Percentiles rank a stretch among this genome's conserved stretches.
These are phyloP conservation scores for Stigmatopora nigra DNA, from an alignment of 2,113 vertebrate genomes.

Conservation along the genomic window DNA sequence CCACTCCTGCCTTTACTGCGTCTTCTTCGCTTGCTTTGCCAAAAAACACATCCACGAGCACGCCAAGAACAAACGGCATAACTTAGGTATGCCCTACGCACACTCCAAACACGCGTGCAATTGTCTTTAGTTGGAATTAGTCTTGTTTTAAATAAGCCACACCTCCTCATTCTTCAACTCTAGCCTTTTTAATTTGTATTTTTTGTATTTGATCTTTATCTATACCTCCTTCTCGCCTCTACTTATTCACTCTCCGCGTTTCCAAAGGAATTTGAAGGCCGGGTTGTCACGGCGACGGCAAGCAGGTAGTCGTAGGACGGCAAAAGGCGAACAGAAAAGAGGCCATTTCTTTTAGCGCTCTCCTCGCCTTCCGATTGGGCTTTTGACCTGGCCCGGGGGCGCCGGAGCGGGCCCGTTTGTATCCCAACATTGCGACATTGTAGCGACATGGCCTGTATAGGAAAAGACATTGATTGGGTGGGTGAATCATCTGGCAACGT, in stretches of 20 bases:
- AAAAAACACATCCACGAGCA: slow-evolving; percentile 99
- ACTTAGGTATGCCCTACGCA: slow-evolving; percentile 79
- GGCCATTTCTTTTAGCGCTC: neutral
- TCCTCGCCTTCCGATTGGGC: slow-evolving; percentile 12
- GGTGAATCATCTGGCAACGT: slow-evolving; percentile 13
- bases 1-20: slow-evolving; percentile 96
- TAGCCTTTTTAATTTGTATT: neutral
- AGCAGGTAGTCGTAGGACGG: slow-evolving; percentile 40
- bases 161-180: slow-evolving; percentile 8
- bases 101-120: neutral
- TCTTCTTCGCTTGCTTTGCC: slow-evolving; percentile 97
- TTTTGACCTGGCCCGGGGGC: neutral
- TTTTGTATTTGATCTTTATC: neutral
- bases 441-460: slow-evolving; percentile 25
- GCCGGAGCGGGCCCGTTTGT: too few relatives aligned
- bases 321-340: neutral
- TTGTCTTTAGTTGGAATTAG: slow-evolving; percentile 40
- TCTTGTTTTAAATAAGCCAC: slow-evolving; percentile 23
- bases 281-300: slow-evolving; percentile 59
- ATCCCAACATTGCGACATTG: neutral
- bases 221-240: neutral
- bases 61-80: slow-evolving; percentile 94
- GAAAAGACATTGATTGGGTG: neutral
- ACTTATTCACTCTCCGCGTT: slow-evolving; percentile 5
- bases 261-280: slow-evolving; percentile 23